Conservation (phyloP, 1,140 invertebrate species). For the Grapholita molesta region DNA sequence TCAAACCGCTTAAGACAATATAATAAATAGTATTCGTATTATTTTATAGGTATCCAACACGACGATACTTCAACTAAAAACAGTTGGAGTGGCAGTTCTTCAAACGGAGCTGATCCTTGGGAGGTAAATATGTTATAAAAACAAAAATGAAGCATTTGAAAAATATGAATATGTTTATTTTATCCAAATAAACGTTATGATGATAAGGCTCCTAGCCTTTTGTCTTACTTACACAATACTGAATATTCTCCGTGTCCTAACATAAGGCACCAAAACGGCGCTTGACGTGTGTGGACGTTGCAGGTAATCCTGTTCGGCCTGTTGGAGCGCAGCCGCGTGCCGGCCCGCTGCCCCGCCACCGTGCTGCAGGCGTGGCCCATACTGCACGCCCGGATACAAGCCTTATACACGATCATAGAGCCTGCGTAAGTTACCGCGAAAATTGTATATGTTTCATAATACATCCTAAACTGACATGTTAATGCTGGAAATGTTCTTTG, state of each 20-base stretch:
- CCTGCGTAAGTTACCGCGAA: conserved; percentile 96
- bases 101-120: conserved; percentile 88
- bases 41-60: conserved; percentile 78
- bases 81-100: conserved; percentile 58
- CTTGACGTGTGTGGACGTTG: background rate
- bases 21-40: background rate
- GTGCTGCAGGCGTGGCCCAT: conserved; percentile 96
- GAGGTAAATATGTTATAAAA: conserved; percentile 63
- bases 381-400: conserved; percentile 93
- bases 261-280: too few relatives aligned
- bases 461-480: too few relatives aligned
- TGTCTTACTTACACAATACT: too few relatives aligned
- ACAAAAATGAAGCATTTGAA: too few relatives aligned
- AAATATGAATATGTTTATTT: too few relatives aligned
- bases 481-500: too few relatives aligned
- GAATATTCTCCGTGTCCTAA: too few relatives aligned
- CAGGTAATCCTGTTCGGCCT: conserved; percentile 90
- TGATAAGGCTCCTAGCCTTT: too few relatives aligned
- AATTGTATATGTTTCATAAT: too few relatives aligned
- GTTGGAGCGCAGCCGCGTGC: conserved; percentile 86
- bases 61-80: conserved; percentile 81
- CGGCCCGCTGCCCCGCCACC: conserved; percentile 90
- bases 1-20: too few relatives aligned
- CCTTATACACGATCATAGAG: conserved; percentile 95
- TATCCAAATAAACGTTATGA: too few relatives aligned